A percentile compares a stretch with the other conserved stretches of the same genome.
phyloP scores from a whole-genome alignment of 1,140 invertebrate species.

The Atta texana region DNA sequence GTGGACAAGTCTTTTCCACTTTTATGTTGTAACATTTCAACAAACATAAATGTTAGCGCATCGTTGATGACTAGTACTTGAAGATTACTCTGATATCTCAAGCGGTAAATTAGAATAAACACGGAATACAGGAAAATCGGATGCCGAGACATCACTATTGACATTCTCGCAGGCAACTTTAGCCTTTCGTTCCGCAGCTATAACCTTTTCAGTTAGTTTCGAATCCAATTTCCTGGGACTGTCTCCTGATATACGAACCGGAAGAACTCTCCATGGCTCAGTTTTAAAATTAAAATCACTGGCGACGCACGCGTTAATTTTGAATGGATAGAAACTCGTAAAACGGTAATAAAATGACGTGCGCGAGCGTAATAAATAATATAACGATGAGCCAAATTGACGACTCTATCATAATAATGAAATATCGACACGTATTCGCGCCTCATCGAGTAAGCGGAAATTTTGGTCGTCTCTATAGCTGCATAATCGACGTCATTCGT shows the following conservation, averaged over 20 bases:
- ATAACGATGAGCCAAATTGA: slow-evolving; percentile 7
- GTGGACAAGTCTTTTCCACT: not conserved
- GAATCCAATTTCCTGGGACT: slow-evolving; percentile 28
- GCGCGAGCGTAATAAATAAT: slow-evolving; percentile 63
- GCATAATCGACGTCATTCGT: slow-evolving; percentile 1
- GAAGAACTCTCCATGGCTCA: slow-evolving; percentile 50
- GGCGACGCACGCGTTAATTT: slow-evolving; percentile 40
- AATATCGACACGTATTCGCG: not conserved
- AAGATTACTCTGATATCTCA: slow-evolving; percentile 1
- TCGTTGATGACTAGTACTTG: not conserved
- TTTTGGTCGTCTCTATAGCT: not conserved
- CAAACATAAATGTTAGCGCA: not conserved
- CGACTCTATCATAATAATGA: slow-evolving; percentile 1
- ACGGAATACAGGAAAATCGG: not conserved
- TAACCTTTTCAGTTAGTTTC: not conserved
- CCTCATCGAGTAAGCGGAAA: not conserved
- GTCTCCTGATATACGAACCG: not conserved
- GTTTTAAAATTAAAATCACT: slow-evolving; percentile 69
- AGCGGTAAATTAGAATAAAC: not conserved
- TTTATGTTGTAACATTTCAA: not conserved
- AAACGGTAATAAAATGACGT: slow-evolving; percentile 64
- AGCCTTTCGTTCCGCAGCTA: not conserved
- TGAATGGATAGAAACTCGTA: slow-evolving; percentile 47
- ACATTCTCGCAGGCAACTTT: not conserved
- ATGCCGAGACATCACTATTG: slow-evolving; percentile 7